Conservation (phyloP, 2,888 invertebrate genomes). For the Drosophila colorata region DNA sequence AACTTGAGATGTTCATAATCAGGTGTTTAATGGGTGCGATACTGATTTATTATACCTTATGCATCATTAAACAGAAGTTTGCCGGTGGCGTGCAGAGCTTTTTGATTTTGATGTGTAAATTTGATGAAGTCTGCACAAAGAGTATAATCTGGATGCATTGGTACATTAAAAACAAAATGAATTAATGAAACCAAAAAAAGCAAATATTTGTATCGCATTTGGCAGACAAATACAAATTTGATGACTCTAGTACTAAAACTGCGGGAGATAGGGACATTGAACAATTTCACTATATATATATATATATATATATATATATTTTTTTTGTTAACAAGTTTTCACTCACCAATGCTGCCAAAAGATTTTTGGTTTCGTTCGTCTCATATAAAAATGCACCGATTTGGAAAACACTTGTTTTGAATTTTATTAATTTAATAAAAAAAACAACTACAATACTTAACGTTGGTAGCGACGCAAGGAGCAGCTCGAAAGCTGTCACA, state of each 20-base stretch:
- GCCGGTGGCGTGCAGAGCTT: no score
- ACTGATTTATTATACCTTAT: not conserved
- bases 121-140: not conserved
- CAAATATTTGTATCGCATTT: not conserved
- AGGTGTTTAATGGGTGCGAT: not conserved
- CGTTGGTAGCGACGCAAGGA: constrained; percentile 5
- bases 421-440: constrained; percentile 33
- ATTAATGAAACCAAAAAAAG: not conserved
- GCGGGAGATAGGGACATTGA: no score
- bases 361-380: no score
- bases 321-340: not conserved
- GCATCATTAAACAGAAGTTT: no score
- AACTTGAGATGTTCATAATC: not conserved
- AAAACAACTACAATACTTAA: constrained; percentile 57
- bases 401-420: constrained; percentile 26
- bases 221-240: no score
- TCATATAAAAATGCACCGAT: not conserved
- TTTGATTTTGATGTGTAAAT: not conserved
- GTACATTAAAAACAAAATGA: no score
- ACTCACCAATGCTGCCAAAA: no score
- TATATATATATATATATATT: no score
- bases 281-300: no score
- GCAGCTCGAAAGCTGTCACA: not conserved
- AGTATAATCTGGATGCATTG: no score
- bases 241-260: no score